Percentiles rank a stretch among this genome's conserved stretches.
Conservation (phyloP, 1,140 invertebrate species). For the Bombus terrestris region DNA sequence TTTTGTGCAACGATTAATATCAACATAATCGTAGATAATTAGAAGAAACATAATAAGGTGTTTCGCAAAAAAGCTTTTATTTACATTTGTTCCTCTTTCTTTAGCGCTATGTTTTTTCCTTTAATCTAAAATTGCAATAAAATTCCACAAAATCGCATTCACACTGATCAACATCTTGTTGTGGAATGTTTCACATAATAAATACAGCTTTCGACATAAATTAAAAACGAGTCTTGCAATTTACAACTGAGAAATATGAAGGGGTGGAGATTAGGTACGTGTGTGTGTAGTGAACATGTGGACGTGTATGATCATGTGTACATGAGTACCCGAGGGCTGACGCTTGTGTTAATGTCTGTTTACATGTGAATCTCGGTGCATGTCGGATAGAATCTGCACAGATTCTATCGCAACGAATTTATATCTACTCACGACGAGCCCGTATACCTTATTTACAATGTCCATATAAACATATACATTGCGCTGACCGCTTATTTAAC, state of each 20-base stretch:
- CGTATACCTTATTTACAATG: slow-evolving; percentile 69
- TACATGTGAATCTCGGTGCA: slow-evolving; percentile 43
- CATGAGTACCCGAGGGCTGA: neutral
- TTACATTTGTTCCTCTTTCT: slow-evolving; percentile 66
- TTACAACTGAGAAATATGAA: slow-evolving; percentile 56
- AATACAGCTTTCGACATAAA: slow-evolving; percentile 67
- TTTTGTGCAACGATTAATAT: neutral
- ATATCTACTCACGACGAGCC: slow-evolving; percentile 63
- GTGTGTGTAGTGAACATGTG: neutral
- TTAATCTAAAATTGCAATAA: slow-evolving; percentile 70
- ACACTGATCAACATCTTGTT: slow-evolving; percentile 44
- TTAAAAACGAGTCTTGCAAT: slow-evolving; percentile 67
- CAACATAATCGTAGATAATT: neutral
- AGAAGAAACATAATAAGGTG: slow-evolving; percentile 36
- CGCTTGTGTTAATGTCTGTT: neutral
- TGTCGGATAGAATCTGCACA: slow-evolving; percentile 38
- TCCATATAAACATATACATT: slow-evolving; percentile 70
- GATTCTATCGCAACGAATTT: slow-evolving; percentile 55
- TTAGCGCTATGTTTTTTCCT: slow-evolving; percentile 57
- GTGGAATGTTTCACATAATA: slow-evolving; percentile 71
- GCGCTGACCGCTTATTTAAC: slow-evolving; percentile 61
- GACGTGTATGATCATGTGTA: neutral
- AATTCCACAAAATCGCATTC: slow-evolving; percentile 65
- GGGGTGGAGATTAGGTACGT: neutral
- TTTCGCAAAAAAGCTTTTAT: slow-evolving; percentile 71